Evolutionary conservation across 1,140 invertebrate genomes (phyloP).

Genomic region (Euglossa dilemma): DNA sequence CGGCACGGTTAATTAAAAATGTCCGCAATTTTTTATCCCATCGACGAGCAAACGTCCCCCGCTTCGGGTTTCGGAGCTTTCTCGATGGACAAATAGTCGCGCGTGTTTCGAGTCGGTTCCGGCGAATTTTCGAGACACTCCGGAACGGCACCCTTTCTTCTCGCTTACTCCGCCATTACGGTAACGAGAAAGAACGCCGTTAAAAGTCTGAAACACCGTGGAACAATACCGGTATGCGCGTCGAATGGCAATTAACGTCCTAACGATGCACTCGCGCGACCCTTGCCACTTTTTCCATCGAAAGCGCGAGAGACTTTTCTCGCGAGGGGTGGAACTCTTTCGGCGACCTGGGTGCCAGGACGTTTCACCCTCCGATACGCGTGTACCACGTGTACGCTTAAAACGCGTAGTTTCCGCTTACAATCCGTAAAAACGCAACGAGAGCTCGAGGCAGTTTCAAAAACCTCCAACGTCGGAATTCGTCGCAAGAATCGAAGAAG

Average conservation of each 20-base stretch:
- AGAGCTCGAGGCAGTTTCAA: no score
- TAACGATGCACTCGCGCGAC: conserved; percentile 42
- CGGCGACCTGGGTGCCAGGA: not conserved
- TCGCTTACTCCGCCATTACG: conserved; percentile 19
- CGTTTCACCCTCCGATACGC: not conserved
- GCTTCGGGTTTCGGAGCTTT: no score
- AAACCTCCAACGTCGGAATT: no score
- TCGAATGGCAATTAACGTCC: conserved; percentile 45
- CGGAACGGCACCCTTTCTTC: conserved; percentile 11
- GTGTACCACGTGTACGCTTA: not conserved
- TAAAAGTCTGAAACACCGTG: conserved; percentile 43
- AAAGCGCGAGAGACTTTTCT: conserved; percentile 27
- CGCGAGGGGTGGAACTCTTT: not conserved
- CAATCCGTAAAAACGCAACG: no score
- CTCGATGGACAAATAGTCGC: not conserved
- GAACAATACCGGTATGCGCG: conserved; percentile 24
- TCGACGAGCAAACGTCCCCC: no score
- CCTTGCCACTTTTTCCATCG: conserved; percentile 20
- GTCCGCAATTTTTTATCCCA: no score
- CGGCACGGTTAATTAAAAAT: no score
- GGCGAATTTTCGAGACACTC: not conserved
- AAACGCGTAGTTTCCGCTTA: no score
- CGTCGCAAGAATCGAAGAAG: no score
- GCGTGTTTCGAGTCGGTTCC: no score
- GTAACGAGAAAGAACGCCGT: conserved; percentile 27